A percentile compares a stretch with the other conserved stretches of the same genome.
Evolutionary conservation across 2,113 vertebrate species (phyloP).

Genomic region (Aix galericulata): DNA sequence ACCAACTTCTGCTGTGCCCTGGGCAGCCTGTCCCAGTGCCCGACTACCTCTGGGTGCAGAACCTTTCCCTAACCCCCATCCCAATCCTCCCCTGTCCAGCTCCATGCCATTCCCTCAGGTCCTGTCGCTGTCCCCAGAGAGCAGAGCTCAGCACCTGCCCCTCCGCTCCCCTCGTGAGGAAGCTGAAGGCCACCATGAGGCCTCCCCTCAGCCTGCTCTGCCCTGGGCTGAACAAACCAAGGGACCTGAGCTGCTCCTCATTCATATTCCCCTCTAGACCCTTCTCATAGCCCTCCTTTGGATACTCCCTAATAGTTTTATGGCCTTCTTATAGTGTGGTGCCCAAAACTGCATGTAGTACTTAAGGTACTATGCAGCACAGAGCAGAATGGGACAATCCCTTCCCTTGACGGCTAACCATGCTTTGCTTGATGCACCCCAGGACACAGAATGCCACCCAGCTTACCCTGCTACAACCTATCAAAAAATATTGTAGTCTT

Average conservation of each 20-base stretch:
- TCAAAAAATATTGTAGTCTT: not conserved
- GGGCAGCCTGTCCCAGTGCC: not conserved
- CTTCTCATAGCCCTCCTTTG: too few relatives aligned
- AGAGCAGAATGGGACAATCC: too few relatives aligned
- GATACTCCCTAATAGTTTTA: too few relatives aligned
- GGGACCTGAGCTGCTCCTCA: not conserved
- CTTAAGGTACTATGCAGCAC: too few relatives aligned
- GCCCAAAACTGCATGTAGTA: too few relatives aligned
- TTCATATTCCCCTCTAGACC: not conserved
- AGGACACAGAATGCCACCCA: too few relatives aligned
- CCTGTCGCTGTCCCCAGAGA: not conserved
- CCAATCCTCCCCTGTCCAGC: not conserved
- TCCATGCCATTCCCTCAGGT: not conserved
- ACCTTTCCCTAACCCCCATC: not conserved
- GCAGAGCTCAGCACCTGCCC: not conserved
- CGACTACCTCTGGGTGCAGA: not conserved
- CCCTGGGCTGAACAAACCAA: not conserved
- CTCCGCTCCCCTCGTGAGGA: not conserved
- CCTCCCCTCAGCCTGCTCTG: not conserved
- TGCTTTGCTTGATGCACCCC: too few relatives aligned
- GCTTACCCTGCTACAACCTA: not conserved
- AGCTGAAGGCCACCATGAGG: not conserved
- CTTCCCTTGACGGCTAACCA: too few relatives aligned
- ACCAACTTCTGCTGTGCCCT: not conserved
- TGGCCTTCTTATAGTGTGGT: too few relatives aligned